Evolutionary conservation across 2,888 invertebrate genomes (phyloP), one percentile per base, ranked within the genome.

Genomic region (Tuberolachnus salignus): DNA sequence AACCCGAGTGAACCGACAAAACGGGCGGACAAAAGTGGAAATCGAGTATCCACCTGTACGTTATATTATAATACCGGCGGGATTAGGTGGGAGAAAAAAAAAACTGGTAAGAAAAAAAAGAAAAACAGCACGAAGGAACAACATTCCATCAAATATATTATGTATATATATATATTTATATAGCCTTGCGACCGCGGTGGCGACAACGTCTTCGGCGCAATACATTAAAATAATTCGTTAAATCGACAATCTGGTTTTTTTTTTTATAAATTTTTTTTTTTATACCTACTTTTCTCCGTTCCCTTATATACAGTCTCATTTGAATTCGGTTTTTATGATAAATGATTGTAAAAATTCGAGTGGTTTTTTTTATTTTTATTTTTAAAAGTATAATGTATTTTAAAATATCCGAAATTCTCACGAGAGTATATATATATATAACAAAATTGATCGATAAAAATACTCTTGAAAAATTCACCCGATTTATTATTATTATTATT

Each of bases 171-270:
- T n/a, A n/a, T n/a, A n/a, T n/a, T n/a, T n/a, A 21, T 51, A 51
- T 73, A 73, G 72, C 61, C 72, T 73, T 73, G 72, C 61, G 42
- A 63, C 61, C 72, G 13, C 42, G 72, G 72, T 73, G 72, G 72
- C 72, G 61, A 73, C 72, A 72, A 61, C 19, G 61, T 73, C 72
- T 73, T 73, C 61, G 51, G 51, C 19, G n/a, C 49, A 61, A 72
- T 72, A 72, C 26, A 73, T 63, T 73, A 73, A 34, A 73, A 73
- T 73, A 73, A 63, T 73, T 73, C 61, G 72, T 73, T 61, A 61
- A 73, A 73, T 73, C 49, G 72, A 61, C 61, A 73, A 73, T 73
- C 51, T 73, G 72, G 72, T 73, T 63, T 53, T 69, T 26, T 69
- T 26, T 34, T 49, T 6, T 66, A n/a, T 23, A 11, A 4, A 4